These are phyloP conservation scores for Prietella phreatophila DNA, from an alignment of 2,113 vertebrate genomes.

Conservation along the genomic window DNA sequence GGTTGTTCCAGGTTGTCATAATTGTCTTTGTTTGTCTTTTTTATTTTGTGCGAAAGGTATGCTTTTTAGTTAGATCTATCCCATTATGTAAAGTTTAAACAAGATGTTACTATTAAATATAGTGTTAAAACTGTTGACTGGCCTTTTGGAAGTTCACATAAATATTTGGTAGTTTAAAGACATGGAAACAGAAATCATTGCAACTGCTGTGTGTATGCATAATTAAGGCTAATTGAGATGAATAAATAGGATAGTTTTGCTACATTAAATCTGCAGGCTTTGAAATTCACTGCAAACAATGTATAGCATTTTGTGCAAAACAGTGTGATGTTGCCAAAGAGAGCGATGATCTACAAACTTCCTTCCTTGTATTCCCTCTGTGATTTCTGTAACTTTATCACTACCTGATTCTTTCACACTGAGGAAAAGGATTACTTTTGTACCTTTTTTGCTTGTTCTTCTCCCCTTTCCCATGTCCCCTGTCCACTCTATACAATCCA, in stretches of 20 bases:
- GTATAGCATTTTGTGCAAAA: background rate
- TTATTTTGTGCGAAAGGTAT: background rate
- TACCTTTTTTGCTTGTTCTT: conserved; percentile 12
- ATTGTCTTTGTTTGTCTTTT: background rate
- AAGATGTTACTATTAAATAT: background rate
- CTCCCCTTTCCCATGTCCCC: background rate
- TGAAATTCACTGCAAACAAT: background rate
- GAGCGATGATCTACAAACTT: conserved; percentile 66
- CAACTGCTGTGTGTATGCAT: background rate
- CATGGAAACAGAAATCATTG: background rate
- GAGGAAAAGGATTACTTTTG: conserved; percentile 25
- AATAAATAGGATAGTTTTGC: background rate
- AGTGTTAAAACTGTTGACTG: background rate
- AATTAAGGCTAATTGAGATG: background rate
- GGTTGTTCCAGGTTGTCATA: background rate
- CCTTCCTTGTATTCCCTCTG: conserved; percentile 41
- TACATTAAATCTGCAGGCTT: background rate
- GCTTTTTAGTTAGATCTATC: background rate
- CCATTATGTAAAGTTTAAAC: background rate
- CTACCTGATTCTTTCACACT: conserved; percentile 19
- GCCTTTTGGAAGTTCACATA: background rate
- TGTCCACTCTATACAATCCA: background rate
- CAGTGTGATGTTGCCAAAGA: conserved; percentile 29
- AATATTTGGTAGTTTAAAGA: background rate
- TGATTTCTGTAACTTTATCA: conserved; percentile 41